These are phyloP conservation scores for Ifrita kowaldi DNA, from an alignment of 2,113 vertebrate species.

Conservation along the genomic window DNA sequence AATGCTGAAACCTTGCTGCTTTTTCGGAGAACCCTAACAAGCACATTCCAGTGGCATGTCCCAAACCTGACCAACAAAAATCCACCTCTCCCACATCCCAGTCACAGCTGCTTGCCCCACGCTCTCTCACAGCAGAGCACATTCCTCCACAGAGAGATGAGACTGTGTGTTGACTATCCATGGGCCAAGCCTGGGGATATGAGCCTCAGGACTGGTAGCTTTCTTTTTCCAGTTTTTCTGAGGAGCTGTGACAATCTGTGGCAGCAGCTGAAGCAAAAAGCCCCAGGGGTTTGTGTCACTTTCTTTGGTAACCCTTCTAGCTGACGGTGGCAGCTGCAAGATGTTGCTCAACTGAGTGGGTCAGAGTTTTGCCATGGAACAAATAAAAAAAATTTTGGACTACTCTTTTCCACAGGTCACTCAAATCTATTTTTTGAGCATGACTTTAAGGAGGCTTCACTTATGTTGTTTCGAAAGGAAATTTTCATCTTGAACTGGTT, in stretches of 20 bases:
- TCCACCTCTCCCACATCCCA: no score
- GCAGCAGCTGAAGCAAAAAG: background rate
- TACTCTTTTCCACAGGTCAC: background rate
- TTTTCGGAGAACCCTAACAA: background rate
- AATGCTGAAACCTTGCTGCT: background rate
- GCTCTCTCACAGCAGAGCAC: background rate
- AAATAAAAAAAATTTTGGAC: background rate
- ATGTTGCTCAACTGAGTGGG: background rate
- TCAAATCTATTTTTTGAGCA: background rate
- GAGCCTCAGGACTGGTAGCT: background rate
- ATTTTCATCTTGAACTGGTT: background rate
- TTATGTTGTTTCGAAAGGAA: background rate
- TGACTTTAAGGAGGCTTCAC: background rate
- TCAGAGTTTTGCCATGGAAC: background rate
- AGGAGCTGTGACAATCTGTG: background rate
- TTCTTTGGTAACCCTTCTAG: background rate
- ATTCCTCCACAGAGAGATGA: background rate
- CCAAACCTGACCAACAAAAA: background rate
- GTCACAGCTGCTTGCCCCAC: background rate
- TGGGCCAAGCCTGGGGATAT: background rate
- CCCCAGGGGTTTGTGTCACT: background rate
- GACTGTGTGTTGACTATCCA: no score
- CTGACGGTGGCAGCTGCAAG: background rate
- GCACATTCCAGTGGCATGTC: accelerated
- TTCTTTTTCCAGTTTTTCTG: background rate